Evolutionary conservation across 2,888 invertebrate species (phyloP), one percentile per base, ranked within the genome.

Genomic region (Coenonympha arcania): DNA sequence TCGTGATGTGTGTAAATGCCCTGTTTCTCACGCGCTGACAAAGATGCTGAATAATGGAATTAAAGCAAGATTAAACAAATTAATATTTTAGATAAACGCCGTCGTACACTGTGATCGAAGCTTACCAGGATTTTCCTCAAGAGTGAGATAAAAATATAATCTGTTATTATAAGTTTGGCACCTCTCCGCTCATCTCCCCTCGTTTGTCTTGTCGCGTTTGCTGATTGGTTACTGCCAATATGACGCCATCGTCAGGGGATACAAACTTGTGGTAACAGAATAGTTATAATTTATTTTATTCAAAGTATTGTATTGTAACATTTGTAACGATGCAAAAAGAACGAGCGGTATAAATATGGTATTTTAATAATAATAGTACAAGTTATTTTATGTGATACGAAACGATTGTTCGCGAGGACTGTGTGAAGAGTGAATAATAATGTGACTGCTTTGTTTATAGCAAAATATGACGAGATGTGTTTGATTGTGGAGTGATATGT

Each of bases 141-240:
- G 72, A 73, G 74, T 73, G 74, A 74, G 71, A 70, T 74, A 72
- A n/a, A n/a, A n/a, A n/a, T n/a, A n/a, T n/a, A n/a, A n/a, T n/a
- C n/a, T n/a, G n/a, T n/a, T n/a, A n/a, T n/a, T n/a, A n/a, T n/a
- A n/a, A n/a, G n/a, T n/a, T n/a, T n/a, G n/a, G n/a, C n/a, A n/a
- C n/a, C n/a, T n/a, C n/a, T n/a, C n/a, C n/a, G n/a, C n/a, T n/a
- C n/a, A n/a, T n/a, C n/a, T n/a, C n/a, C n/a, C n/a, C n/a, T n/a
- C n/a, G n/a, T n/a, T n/a, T n/a, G n/a, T n/a, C n/a, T n/a, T n/a
- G n/a, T n/a, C n/a, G n/a, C n/a, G n/a, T n/a, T n/a, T n/a, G n/a
- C n/a, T n/a, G n/a, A n/a, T n/a, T n/a, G n/a, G n/a, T n/a, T n/a
- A n/a, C n/a, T n/a, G n/a, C n/a, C n/a, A n/a, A n/a, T n/a, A n/a